Base-by-base conservation (phyloP, 2,113 vertebrate genomes). In the Gavia stellata region DNA sequence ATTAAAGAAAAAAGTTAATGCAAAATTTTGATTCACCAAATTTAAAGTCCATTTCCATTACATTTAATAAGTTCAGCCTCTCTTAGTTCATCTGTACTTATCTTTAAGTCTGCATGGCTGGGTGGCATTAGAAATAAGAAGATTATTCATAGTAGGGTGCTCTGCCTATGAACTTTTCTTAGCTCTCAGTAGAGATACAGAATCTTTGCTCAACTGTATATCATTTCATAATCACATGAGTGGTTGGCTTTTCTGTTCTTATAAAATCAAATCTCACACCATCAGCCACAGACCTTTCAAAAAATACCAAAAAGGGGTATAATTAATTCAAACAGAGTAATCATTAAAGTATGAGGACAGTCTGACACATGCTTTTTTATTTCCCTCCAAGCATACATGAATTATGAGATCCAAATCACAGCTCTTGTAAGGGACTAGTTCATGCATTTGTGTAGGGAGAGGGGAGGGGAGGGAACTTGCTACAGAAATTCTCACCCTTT, bases 51-150 rank as follows among this genome's bases (percentile, higher is more conserved):
- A 95, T 97, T 96, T 95, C 89, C 89, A 82, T 95, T 94, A 83
- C 91, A 94, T 90, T 94, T 92, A 97, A 96, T 96, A 96, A 87
- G 78, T 96, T 95, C 95, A 97, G 89, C 66, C 92, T 88, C 92
- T 90, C 94, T 95, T 72, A 92, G 84, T 91, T 97, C 97, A 95
- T 97, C 87, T 94, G 66, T 89, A 94, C 88, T 96, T 95, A 97
- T 96, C 92, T 94, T 96, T 95, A 92, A 95, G 89, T 97, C 91
- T 96, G 94, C 94, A 97, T 95, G 95, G 78, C 89, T 96, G 94
- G 81, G 91, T 89, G 84, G 89, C 84, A 95, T 92, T 91, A 95
- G 89, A 86, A 97, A 96, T 97, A 96, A 97, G 94, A 89, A 90
- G 91, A 95, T 95, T 97, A 97, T 94, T 97, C 92, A 95, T 96